Evolutionary conservation across 2,888 invertebrate genomes (phyloP), one percentile per base, ranked within the genome.

Genomic region (Bembecia ichneumoniformis): DNA sequence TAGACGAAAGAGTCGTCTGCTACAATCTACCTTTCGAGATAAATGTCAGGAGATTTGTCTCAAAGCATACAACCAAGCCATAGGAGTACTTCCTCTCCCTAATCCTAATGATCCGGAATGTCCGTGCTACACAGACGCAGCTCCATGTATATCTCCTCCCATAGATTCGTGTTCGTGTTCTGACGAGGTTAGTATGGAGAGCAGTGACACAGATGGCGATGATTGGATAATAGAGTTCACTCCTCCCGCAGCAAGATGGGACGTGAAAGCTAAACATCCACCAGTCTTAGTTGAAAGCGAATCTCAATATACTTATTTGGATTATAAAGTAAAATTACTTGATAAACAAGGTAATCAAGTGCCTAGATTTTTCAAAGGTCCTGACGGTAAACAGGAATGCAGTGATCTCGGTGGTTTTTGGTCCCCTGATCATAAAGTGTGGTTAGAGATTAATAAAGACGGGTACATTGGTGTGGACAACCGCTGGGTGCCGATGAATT

Each of bases 401-500:
- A 84, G 81, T 51, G 87, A 87, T 62, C 68, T 87, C 40, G 87
- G 87, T 7, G 87, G 87, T 1, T 87, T 87, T 56, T 86, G 81
- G 80, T 63, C 67, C 45, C 76, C 66, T n/a, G 61, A 64, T 9
- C 70, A 73, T 17, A 40, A 40, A 14, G 50, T 64, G 48, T 87
- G 87, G 87, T 47, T 72, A 53, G 86, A 87, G 56, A 82, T 87
- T 5, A 83, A 78, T 59, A 86, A 79, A 65, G 86, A 87, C 50
- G 87, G 87, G 13, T 87, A 72, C 48, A 76, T 87, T 52, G 86
- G 80, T 2, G 79, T 74, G 0, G 87, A 87, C 58, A 71, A 74
- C 47, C 75, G 86, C 3, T 87, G 87, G 87, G 68, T 79, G 1
- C 87, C 87, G 9, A 68, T 74, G 66, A 82, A 71, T 55, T 87